Base-by-base conservation (phyloP, 2,888 invertebrate genomes). In the Polietes domitor region DNA sequence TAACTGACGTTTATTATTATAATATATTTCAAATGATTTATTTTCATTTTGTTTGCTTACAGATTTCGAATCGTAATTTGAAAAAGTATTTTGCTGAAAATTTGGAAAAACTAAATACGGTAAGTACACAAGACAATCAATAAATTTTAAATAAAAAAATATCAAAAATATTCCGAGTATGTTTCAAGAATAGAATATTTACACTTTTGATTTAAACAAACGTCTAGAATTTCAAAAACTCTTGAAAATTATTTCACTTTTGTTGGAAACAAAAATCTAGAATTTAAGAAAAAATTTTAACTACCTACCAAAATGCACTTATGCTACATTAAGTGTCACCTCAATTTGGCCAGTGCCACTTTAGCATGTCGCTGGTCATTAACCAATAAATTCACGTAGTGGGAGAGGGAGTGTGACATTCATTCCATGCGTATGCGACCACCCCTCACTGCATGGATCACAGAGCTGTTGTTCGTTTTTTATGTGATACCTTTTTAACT, bases 401-500 rank as follows among this genome's bases (percentile, higher is more conserved):
- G 32, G 26, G 53, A 19, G 12, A 19, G 6, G n/a, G 21, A 32
- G 26, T 24, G 10, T 50, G 3, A 63, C 37, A 63, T 71, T 53
- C 61, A 55, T 63, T 50, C 37, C 21, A 65, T 24, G 53, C 24
- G 12, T 37, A n/a, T 37, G n/a, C n/a, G n/a, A n/a, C n/a, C n/a
- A n/a, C n/a, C n/a, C 37, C 10, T 7, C 37, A 9, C 37, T 37
- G 37, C 7, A 37, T 37, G 37, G 37, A 37, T 37, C 37, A 37
- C 10, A 37, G 71, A 77, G 37, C 19, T 21, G 21, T 12, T 5
- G 65, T 37, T 19, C 7, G 6, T 9, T 15, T 75, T 78, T 76
- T 72, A 19, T 79, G 24, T 63, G 76, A 77, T 87, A 89, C 87
- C 88, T 88, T 89, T 89, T 89, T 87, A 88, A 90, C 87, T 90